Base-by-base conservation (phyloP, 2,797 vertebrate species). In the Peromyscus aztecus region DNA sequence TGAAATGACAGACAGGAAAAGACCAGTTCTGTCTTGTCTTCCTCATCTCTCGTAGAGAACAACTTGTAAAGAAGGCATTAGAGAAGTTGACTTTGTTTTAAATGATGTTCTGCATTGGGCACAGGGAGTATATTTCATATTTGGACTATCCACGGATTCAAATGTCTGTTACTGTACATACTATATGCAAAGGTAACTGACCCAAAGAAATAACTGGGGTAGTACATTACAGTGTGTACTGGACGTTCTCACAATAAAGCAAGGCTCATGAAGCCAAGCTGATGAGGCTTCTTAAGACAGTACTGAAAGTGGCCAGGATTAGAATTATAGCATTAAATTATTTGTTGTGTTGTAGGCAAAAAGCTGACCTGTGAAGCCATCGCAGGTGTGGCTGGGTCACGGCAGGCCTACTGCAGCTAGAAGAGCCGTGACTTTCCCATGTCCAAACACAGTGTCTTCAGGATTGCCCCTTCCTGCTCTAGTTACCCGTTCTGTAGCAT, bases 291-390 rank as follows among this genome's bases (percentile, higher is more conserved):
- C 96, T 3, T 75, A 96, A 95, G 89, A 89, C 46, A 95, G 86
- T 88, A 92, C 76, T 97, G 67, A 84, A 96, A 93, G 75, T 87
- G 93, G 1, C 1, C 46, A 27, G 82, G 90, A 63, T 82, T 46
- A 27, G 82, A 89, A 63, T 80, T 89, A 17, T 13, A 97, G 96
- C 63, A 96, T 88, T 89, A 90, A 91, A 65, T 92, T 92, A 81
- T 89, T 55, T 85, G 94, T 85, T 40, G 93, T 90, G 59, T 43
- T 80, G 65, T 3, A 93, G 95, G 94, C 89, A 94, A 94, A 73
- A 93, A 97, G 95, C 95, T 86, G 95, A 95, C 97, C 97, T 96
- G 97, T 92, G 97, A 95, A 97, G 97, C 96, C 91, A 83, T 59
- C 96, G 93, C 89, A 96, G 95, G 97, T 90, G 11, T 52, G 27